Evolutionary conservation across 92 coral and sea anemone species (phyloP).

Genomic region (Galaxea fascicularis): DNA sequence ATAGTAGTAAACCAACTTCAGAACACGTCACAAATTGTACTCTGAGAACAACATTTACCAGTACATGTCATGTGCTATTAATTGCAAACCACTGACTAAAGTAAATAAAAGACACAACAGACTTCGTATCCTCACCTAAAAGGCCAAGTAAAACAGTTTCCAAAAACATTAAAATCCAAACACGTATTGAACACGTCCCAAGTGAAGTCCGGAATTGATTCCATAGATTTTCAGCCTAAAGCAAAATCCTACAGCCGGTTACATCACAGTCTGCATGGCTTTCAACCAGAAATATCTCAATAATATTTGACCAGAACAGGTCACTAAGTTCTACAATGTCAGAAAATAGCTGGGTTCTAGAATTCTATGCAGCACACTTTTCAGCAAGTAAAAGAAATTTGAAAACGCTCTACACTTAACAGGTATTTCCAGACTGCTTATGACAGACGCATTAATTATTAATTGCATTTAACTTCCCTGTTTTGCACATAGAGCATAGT

Average conservation of each 20-base stretch:
- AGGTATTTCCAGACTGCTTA: conserved; percentile 32
- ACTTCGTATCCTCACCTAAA: conserved; percentile 66
- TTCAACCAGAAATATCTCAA: not conserved
- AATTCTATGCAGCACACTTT: not conserved
- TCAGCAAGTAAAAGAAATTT: conserved; percentile 28
- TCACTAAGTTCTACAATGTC: not conserved
- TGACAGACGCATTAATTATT: conserved; percentile 23
- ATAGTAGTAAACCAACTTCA: too few species aligned
- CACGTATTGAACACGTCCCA: conserved; percentile 81
- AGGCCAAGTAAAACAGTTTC: conserved; percentile 83
- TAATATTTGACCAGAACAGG: not conserved
- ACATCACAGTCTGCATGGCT: not conserved
- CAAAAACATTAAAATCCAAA: conserved; percentile 72
- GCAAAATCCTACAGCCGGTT: not conserved
- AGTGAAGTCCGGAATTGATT: conserved; percentile 91
- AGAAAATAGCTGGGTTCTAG: conserved; percentile 11
- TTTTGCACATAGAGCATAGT: conserved; percentile 32
- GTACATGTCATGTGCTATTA: not conserved
- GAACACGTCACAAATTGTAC: too few species aligned
- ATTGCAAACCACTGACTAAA: not conserved
- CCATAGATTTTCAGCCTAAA: conserved; percentile 67
- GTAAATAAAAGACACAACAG: not conserved
- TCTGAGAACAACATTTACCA: too few species aligned
- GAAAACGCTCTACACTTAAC: not conserved
- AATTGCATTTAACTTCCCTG: conserved; percentile 7